Base-by-base conservation (phyloP, 2,113 vertebrate genomes). In the Eurystomus gularis region DNA sequence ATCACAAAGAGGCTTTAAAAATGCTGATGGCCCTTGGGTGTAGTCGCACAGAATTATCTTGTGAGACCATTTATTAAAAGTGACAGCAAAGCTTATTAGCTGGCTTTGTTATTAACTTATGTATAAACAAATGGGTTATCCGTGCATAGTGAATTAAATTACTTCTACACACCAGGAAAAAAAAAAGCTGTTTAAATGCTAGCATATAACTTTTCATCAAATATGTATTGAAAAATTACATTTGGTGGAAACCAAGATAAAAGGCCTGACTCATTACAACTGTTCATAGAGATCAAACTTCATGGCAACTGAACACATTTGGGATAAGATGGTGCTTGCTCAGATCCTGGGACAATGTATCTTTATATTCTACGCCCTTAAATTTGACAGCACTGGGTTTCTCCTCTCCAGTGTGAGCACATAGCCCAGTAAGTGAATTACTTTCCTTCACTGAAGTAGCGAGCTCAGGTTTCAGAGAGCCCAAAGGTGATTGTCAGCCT, bases 1-100 rank as follows among this genome's bases (percentile, higher is more conserved):
- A 93, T 81, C 1, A 6, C 42, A 68, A 90, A 88, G 86, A 93
- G 72, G 39, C 46, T 88, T 94, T 71, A 42, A 95, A 95, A 92
- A 64, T 81, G 95, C 93, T 95, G 89, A 93, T 93, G 91, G 65
- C 69, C 81, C 48, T 94, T 95, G 93, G 96, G 93, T 0, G 77
- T 97, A 86, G 86, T 89, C 11, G 2, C 80, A 68, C 40, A 10
- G 46, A 73, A 92, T 84, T 95, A 95, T 92, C 91, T 95, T 88
- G 72, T 81, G 94, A 84, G 94, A 91, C 69, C 86, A 64, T 91
- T 92, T 88, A 97, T 97, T 97, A 95, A 92, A 94, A 76, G 93
- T 95, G 93, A 93, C 94, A 95, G 88, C 77, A 95, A 89, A 96
- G 91, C 91, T 84, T 91, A 86, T 92, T 94, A 91, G 69, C 42